Evolutionary conservation across 2,113 vertebrate species (phyloP), one percentile per base, ranked within the genome.

Genomic region (Rhea pennata): DNA sequence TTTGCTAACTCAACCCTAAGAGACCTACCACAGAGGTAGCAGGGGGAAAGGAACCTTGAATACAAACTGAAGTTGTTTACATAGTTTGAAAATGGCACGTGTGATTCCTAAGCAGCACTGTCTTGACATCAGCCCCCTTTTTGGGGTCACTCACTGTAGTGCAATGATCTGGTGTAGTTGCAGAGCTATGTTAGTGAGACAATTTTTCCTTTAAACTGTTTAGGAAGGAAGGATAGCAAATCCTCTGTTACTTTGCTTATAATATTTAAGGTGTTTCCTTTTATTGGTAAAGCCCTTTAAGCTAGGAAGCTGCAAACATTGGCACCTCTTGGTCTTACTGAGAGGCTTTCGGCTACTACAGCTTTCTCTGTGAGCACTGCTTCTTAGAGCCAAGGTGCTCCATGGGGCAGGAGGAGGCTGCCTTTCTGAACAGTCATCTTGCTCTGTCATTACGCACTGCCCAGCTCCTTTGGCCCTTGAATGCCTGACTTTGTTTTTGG

Each of bases 1-100:
- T 96, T 88, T 96, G 44, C 54, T 90, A 53, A 62, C 66, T 92
- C 54, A 92, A 6, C 64, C 93, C 70, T 72, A 54, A 20, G 89
- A 87, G 96, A 84, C 54, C 8, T 59, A 42, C 24, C 44, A 3
- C 51, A 51, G 36, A 29, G 29, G 17, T 4, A 82, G 73, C 40
- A 82, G 69, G 73, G 53, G 70, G 84, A 94, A 62, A 85, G n/a
- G 16, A 92, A 48, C 58, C 67, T 56, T 27, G 21, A 24, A 10
- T 76, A 50, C 50, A 61, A 91, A 87, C 10, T 83, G 33, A 53
- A 66, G 71, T 73, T 96, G 90, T 85, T 95, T 77, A 64, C 20
- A 7, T 40, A 36, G 23, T 12, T 16, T 39, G 27, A 31, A 78
- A 91, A 51, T 9, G 16, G 65, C 26, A 79, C 12, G 13, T 19